Evolutionary conservation across 1,140 invertebrate genomes (phyloP), one percentile per base, ranked within the genome.

Genomic region (Xylocopa sonorina): DNA sequence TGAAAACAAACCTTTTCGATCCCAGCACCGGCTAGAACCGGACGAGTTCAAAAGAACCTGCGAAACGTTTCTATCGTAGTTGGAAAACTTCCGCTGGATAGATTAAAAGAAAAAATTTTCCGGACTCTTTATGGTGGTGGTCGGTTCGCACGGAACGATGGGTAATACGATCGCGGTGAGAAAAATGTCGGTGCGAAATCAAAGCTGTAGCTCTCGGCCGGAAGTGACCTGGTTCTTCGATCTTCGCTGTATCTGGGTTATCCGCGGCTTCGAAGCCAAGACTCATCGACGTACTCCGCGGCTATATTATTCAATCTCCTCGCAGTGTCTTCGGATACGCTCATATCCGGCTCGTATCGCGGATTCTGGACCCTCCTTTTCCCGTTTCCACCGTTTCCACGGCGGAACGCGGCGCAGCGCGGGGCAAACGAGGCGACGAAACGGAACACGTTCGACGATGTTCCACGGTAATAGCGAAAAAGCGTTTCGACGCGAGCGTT

Each of bases 211-310:
- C 38, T 67, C 3, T 38, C n/a, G 46, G 53, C 24, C 32, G 63
- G 57, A 60, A 78, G 55, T 75, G 74, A 85, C 84, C 83, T 72
- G 41, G 66, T 75, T 82, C 41, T 68, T 60, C 48, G 53, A 81
- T 74, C 79, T 58, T 68, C 74, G 60, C 81, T 69, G 58, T 38
- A 82, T 75, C 48, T 84, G 21, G 74, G 83, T 85, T 81, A 85
- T 72, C 66, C 58, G 34, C 75, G 57, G 69, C 66, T 85, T 82
- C 43, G 69, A 51, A 82, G 50, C 12, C 68, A 24, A 46, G 46
- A 60, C 48, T 27, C 32, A 4, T 38, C 41, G 51, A 38, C 63
- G 73, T 57, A 16, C n/a, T 41, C 6, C 24, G 29, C 57, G 12
- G 34, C 32, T 78, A 71, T 64, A 81, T 83, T 76, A 85, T 79